Evolutionary conservation across 2,113 vertebrate genomes (phyloP), one percentile per base, ranked within the genome.

Genomic region (Chloropsis hardwickii): DNA sequence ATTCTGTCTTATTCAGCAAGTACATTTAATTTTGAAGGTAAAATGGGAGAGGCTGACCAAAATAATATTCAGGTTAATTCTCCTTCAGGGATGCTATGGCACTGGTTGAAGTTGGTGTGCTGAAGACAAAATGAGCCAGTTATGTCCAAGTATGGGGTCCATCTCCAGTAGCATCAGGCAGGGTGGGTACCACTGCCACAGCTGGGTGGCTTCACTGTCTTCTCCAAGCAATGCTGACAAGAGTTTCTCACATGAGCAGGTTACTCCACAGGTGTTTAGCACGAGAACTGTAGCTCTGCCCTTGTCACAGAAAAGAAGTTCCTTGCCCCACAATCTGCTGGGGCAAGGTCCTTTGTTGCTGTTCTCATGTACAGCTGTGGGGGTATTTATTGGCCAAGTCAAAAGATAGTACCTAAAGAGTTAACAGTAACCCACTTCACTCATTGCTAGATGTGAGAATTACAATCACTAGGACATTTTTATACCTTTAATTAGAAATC

Each of bases 21-120:
- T 61, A 60, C 35, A 85, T 61, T 79, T 89, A 74, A 84, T 86
- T 78, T 56, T 61, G 25, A 81, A 86, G 64, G 14, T 40, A 64
- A 86, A 91, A 91, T 21, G 47, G 9, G 21, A 78, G 28, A 64
- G 9, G n/a, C 61, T 67, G 66, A 81, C 47, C 45, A 91, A 71
- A 81, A 81, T 23, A 21, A 16, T 50, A 62, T 72, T 61, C 27
- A 72, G 53, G 37, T 64, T 79, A 84, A 76, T 79, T 64, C 8
- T 61, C 5, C 67, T 69, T 76, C 53, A 79, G 77, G 28, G 53
- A 31, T 42, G 12, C 6, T n/a, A 24, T 35, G 22, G 23, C 35
- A 58, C 2, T 48, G 16, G 25, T 37, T 62, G 33, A 84, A 86
- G 73, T 33, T 2, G 7, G 9, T 66, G 56, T 66, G 51, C 35